A percentile compares a stretch with the other conserved stretches of the same genome.
phyloP scores from a whole-genome alignment of 2,888 invertebrate genomes.

The Leucophenga montana region DNA sequence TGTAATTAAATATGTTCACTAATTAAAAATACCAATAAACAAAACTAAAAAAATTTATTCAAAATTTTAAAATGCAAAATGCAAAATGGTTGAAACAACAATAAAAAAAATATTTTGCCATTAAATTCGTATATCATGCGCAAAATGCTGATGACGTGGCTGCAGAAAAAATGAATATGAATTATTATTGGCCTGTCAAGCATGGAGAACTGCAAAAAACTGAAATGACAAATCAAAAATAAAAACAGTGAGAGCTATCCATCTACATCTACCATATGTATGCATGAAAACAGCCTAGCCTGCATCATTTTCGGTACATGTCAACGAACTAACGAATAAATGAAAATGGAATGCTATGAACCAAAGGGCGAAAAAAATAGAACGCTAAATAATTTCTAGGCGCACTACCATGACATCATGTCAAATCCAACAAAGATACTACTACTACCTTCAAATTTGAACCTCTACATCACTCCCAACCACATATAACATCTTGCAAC shows the following conservation, averaged over 20 bases:
- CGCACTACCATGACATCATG: conserved; percentile 2
- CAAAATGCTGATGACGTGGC: conserved; percentile 28
- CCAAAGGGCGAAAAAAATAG: conserved; percentile 34
- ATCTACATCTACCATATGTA: too few species aligned
- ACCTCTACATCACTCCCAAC: too few species aligned
- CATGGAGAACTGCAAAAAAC: conserved; percentile 40
- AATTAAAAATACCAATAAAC: too few species aligned
- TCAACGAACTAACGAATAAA: conserved; percentile 58
- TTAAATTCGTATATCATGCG: conserved; percentile 28
- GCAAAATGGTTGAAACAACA: too few species aligned
- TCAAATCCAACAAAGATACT: too few species aligned
- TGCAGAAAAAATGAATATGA: conserved; percentile 54
- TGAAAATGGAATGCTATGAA: conserved; percentile 58
- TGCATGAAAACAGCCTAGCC: conserved; percentile 21
- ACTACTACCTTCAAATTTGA: too few species aligned
- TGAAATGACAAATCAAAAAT: conserved; percentile 34
- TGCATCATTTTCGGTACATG: conserved; percentile 50
- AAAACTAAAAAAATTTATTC: too few species aligned
- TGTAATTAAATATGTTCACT: too few species aligned
- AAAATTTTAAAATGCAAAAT: too few species aligned
- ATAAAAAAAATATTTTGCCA: conserved; percentile 15
- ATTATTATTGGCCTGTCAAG: conserved; percentile 62
- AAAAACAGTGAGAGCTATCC: conserved; percentile 17
- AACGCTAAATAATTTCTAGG: conserved; percentile 58
- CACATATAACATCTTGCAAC: conserved; percentile 60